Base-by-base conservation (phyloP, 2,797 vertebrate genomes). In the Rhadinocentrus ornatus region DNA sequence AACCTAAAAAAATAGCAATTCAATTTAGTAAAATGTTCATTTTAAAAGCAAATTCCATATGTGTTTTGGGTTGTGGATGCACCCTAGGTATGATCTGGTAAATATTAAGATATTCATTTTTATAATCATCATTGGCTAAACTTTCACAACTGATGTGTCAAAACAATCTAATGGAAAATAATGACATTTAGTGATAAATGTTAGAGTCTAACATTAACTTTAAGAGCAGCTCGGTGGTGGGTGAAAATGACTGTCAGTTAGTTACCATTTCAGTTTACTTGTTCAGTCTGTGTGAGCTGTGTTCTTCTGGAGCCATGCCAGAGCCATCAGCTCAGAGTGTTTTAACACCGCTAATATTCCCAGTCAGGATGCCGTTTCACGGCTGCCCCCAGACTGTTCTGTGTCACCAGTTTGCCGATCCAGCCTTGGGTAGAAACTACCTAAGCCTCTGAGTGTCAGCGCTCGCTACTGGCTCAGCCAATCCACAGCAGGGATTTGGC, bases 401-500 rank as follows among this genome's bases (percentile, higher is more conserved):
- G 87, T 89, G 88, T 90, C 88, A 89, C 76, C 31, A 67, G 71
- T 86, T 82, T 83, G 69, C 80, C 68, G 69, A 87, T 82, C 66
- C 79, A 52, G 76, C 68, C 76, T 69, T 62, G 73, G 71, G 82
- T 80, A 57, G 77, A 80, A 81, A 75, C 71, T 72, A 75, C 86
- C 84, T 86, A 81, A 89, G 84, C 83, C 77, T 86, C 78, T 44
- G 70, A 89, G 84, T 88, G 82, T 82, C 77, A 76, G 70, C 48
- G 78, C 66, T 81, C 39, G 11, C 84, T 60, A 44, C 73, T 75
- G 89, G 73, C 85, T 72, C 86, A 84, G 83, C 86, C 86, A 86
- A 86, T 87, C 84, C 59, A 27, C 85, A 87, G 86, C 78, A 73
- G 88, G 86, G 81, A 88, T 86, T 87, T 89, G 85, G 86, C 88